Evolutionary conservation across 2,113 vertebrate genomes (phyloP).

Genomic region (Amblyornis subalaris): DNA sequence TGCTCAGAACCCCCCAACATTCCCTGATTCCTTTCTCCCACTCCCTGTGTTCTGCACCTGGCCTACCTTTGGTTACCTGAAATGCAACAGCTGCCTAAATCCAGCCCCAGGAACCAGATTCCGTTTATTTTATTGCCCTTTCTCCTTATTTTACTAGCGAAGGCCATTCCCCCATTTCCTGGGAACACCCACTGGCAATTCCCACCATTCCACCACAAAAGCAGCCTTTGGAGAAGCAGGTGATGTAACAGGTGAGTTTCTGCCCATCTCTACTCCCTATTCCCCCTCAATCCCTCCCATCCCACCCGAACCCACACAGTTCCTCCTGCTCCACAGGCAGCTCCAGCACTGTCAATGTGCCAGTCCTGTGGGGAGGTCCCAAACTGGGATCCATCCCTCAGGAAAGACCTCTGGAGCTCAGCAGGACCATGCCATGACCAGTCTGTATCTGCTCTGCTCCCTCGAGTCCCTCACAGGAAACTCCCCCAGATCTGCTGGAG

Average conservation of each 20-base stretch:
- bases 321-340: background rate
- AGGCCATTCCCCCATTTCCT: background rate
- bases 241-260: fast-evolving
- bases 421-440: fast-evolving
- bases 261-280: no score
- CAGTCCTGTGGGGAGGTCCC: background rate
- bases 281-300: background rate
- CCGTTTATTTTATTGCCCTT: background rate
- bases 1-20: background rate
- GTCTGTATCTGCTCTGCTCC: background rate
- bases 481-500: no score
- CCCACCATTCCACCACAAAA: background rate
- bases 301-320: background rate
- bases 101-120: background rate
- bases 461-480: fast-evolving
- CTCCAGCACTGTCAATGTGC: fast-evolving
- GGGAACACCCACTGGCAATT: background rate
- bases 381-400: background rate
- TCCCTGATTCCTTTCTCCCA: fast-evolving
- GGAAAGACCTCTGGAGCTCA: background rate
- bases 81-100: background rate
- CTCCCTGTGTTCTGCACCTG: background rate
- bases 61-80: no score
- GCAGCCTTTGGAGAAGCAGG: background rate
- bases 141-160: fast-evolving